phyloP scores from a whole-genome alignment of 2,797 vertebrate genomes.

The Dryobates pubescens region DNA sequence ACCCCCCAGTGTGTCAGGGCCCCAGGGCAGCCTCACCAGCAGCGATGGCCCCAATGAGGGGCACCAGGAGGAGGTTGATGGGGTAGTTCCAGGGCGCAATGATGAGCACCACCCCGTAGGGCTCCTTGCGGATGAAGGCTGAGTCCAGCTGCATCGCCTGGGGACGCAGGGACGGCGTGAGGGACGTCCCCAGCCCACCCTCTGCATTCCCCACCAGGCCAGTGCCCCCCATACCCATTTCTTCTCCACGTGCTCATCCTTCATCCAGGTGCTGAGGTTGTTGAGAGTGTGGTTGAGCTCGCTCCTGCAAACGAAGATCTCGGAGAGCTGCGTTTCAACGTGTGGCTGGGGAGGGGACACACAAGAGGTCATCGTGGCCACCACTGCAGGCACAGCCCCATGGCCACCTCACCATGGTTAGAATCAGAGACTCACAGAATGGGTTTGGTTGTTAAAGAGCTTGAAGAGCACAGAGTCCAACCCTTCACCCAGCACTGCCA shows the following conservation, averaged over 20 bases:
- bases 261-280: constrained; percentile 76
- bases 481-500: no score
- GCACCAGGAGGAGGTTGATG: constrained; percentile 68
- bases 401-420: not conserved
- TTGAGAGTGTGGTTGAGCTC: constrained; percentile 74
- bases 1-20: no score
- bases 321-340: constrained; percentile 63
- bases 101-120: constrained; percentile 74
- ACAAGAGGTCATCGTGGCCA: not conserved
- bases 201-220: constrained; percentile 46
- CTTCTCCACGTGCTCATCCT: constrained; percentile 69
- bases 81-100: constrained; percentile 77
- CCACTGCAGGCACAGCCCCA: not conserved
- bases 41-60: constrained; percentile 77
- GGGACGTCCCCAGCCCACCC: no score
- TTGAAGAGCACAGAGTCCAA: no score
- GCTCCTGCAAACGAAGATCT: constrained; percentile 59
- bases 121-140: constrained; percentile 71
- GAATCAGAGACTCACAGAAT: no score
- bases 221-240: constrained; percentile 52
- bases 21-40: constrained; percentile 59
- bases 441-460: no score
- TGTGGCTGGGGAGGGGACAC: constrained; percentile 43
- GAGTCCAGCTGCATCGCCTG: no score
- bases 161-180: no score